phyloP scores from a whole-genome alignment of 1,140 invertebrate species.

The Euura saliciscinereae region DNA sequence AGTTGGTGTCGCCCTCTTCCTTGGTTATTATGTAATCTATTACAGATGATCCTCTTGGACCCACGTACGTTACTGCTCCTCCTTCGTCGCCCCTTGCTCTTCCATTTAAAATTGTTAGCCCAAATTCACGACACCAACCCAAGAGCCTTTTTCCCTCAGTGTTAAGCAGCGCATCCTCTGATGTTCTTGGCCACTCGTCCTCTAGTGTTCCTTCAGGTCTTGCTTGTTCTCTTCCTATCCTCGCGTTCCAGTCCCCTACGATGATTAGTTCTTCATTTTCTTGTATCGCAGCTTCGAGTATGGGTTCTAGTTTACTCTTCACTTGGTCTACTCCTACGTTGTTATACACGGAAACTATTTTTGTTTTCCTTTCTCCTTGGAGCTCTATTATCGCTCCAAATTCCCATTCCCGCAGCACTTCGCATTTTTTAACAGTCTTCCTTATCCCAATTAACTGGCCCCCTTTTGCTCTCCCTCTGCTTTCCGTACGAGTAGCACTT shows the following conservation, averaged over 20 bases:
- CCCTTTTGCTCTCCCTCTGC: no score
- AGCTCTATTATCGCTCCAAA: neutral
- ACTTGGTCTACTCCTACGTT: conserved; percentile 10
- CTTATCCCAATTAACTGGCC: conserved; percentile 11
- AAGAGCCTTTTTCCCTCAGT: conserved; percentile 17
- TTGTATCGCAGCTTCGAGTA: neutral
- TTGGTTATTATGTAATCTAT: neutral
- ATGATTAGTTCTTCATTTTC: neutral
- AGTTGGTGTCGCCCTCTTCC: neutral
- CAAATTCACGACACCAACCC: conserved; percentile 12
- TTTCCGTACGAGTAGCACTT: no score
- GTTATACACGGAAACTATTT: conserved; percentile 19
- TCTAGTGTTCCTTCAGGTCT: neutral
- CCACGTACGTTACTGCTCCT: conserved; percentile 12
- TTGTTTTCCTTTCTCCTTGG: neutral
- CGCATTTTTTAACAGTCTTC: neutral
- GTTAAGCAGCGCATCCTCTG: conserved; percentile 15
- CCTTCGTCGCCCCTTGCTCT: conserved; percentile 8
- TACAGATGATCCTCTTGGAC: conserved; percentile 1
- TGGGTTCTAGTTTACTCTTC: neutral
- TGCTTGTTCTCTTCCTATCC: conserved; percentile 16
- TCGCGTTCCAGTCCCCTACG: conserved; percentile 19
- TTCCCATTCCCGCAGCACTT: conserved; percentile 14
- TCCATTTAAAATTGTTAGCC: conserved; percentile 12
- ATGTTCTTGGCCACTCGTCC: neutral